Evolutionary conservation across 2,797 vertebrate genomes (phyloP).

Genomic region (Smutsia gigantea): DNA sequence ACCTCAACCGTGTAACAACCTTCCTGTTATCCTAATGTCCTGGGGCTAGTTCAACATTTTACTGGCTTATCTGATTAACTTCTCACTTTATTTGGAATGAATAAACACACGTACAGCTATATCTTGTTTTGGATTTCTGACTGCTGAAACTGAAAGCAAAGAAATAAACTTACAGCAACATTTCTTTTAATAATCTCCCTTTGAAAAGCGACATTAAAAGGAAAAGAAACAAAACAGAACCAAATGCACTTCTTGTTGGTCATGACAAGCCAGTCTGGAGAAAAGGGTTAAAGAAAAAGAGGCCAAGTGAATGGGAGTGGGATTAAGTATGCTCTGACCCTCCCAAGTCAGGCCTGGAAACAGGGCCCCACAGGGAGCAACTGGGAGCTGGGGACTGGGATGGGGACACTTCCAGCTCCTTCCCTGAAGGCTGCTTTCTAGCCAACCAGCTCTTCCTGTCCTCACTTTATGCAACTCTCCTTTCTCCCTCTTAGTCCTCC

Average conservation of each 20-base stretch:
- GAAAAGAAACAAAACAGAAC: background rate
- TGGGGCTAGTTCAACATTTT: background rate
- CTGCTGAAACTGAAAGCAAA: slow-evolving; percentile 51
- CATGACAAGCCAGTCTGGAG: background rate
- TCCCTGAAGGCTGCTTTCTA: background rate
- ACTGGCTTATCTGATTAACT: background rate
- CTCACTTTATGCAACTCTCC: background rate
- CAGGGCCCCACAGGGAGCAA: background rate
- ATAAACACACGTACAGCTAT: background rate
- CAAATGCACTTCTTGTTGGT: background rate
- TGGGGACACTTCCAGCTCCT: background rate
- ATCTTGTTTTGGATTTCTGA: slow-evolving; percentile 19
- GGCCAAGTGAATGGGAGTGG: background rate
- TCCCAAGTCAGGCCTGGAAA: background rate
- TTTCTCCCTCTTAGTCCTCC: background rate
- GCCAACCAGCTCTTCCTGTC: background rate
- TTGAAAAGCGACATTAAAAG: background rate
- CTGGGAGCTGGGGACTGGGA: background rate
- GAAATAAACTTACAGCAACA: background rate
- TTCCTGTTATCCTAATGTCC: background rate
- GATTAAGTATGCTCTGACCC: background rate
- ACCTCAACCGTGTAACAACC: background rate
- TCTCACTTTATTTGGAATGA: background rate
- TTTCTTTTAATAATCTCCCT: background rate
- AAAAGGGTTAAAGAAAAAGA: background rate